phyloP scores from a whole-genome alignment of 2,797 vertebrate species.

The Netta rufina region DNA sequence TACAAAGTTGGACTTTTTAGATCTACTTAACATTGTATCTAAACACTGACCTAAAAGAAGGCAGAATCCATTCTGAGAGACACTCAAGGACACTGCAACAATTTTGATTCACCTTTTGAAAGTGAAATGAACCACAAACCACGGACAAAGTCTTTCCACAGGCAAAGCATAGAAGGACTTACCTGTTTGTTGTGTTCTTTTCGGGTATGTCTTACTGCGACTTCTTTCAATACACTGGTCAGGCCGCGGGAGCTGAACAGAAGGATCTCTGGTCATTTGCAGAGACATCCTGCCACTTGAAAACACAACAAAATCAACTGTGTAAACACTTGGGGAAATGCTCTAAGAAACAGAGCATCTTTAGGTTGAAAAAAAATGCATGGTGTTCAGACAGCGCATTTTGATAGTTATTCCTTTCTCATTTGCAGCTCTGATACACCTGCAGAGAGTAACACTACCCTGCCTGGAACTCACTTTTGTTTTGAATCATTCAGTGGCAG shows the following conservation, averaged over 20 bases:
- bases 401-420: not conserved
- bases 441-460: not conserved
- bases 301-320: constrained; percentile 18
- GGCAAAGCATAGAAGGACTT: constrained; percentile 30
- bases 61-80: not conserved
- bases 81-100: not conserved
- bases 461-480: not conserved
- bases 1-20: not conserved
- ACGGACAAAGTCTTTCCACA: not conserved
- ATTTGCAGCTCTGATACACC: not conserved
- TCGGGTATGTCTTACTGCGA: constrained; percentile 89
- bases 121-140: not conserved
- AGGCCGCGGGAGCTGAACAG: constrained; percentile 82
- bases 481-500: not conserved
- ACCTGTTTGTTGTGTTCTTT: constrained; percentile 82
- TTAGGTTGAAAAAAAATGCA: not conserved
- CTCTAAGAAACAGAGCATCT: not conserved
- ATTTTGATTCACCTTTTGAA: not conserved
- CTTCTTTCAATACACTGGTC: constrained; percentile 84
- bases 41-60: not conserved
- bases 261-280: constrained; percentile 84
- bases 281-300: constrained; percentile 83
- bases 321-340: constrained; percentile 40
- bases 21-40: not conserved
- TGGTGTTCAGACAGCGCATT: not conserved